Evolutionary conservation across 2,888 invertebrate species (phyloP), one percentile per base, ranked within the genome.

Genomic region (Oscheius onirici): DNA sequence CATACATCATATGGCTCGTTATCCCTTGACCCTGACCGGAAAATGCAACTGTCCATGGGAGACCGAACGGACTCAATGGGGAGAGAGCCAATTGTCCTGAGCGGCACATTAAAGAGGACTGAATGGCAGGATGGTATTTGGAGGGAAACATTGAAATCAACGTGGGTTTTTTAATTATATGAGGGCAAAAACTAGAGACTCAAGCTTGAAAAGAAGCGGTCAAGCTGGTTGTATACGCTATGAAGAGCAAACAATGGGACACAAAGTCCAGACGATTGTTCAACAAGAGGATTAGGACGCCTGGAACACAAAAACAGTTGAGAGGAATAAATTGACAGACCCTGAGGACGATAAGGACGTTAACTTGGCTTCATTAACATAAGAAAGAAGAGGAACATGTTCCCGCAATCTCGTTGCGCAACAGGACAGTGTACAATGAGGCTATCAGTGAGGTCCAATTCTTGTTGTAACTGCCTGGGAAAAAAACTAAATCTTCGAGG

Each of bases 181-280:
- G 8, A 55, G 13, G 17, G 34, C 17, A n/a, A 24, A 22, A 55
- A 26, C 0, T 28, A 13, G 34, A 28, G 24, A 52, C 3, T 67
- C 95, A 15, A 22, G 44, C 17, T 11, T 41, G 41, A 24, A 60
- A 63, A 63, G 63, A 49, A 63, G 63, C 24, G 63, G 49, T 49
- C 63, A 63, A 26, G 49, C 63, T 46, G 63, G 17, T 49, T 22
- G 49, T 28, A 34, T 28, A 34, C 28, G 24, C 63, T 63, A 49
- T 46, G 63, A 63, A 46, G 63, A 44, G 63, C 63, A 63, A 63
- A 63, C 34, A 63, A n/a, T n/a, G n/a, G n/a, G n/a, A n/a, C n/a
- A n/a, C 34, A 20, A 24, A 15, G 55, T 55, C 60, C 60, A 49
- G 63, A 63, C 63, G 20, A 63, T 49, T 63, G 63, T 63, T 63